Evolutionary conservation across 2,888 invertebrate genomes (phyloP), one percentile per base, ranked within the genome.

Genomic region (Drosophila kuntzei): DNA sequence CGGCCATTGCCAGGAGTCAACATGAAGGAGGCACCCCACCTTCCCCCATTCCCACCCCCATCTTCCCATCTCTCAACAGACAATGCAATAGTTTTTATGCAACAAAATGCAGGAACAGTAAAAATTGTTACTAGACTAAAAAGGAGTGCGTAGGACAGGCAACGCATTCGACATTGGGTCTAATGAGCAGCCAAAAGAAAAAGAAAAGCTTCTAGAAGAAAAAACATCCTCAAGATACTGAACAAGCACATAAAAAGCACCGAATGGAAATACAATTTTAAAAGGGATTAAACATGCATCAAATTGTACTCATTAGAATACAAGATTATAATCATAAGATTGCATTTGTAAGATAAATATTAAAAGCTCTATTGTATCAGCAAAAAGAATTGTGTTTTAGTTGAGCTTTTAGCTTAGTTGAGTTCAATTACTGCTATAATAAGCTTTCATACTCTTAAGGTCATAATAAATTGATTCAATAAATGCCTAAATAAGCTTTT

Each of bases 61-160:
- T 0, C 34, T 14, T 22, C 55, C 9, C 32, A 18, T 34, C 71
- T 41, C 32, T 11, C 41, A 29, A 18, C 51, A 79, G 80, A 76
- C 80, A 76, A 76, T 76, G 76, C 76, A 70, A 76, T 58, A 47
- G 76, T 76, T 76, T 76, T 76, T 76, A 79, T 79, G 59, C 79
- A 3, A 39, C 62, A 39, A 8, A 11, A 57, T 58, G 22, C 49
- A 53, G 50, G 22, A 41, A 41, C 20, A 12, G n/a, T 41, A 60
- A 79, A 78, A 75, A 63, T 54, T 49, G 43, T 39, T 29, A 34
- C 47, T 58, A 37, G 63, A 66, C 80, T 62, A 66, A 88, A 81
- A 88, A 86, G 65, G 64, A 86, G 89, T 81, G 80, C 80, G 89
- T 81, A 81, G 89, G 87, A 81, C 79, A 77, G 64, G 25, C 49